These are phyloP conservation scores for Pipistrellus pygmaeus DNA, from an alignment of 2,797 vertebrate genomes.

Conservation along the genomic window DNA sequence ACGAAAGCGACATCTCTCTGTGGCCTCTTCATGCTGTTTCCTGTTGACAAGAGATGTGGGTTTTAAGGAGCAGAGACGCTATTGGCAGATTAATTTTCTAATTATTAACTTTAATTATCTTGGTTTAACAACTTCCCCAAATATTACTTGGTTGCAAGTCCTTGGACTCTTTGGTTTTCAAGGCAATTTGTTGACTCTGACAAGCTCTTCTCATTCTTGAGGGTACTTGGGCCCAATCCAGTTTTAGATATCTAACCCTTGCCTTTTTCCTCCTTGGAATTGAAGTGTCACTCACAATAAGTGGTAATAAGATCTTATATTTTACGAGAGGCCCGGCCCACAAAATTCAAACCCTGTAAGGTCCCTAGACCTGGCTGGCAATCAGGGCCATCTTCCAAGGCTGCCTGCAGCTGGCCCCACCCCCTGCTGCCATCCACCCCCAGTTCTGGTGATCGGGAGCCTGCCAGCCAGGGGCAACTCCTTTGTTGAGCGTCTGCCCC, in stretches of 20 bases:
- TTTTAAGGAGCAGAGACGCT: conserved; percentile 26
- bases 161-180: conserved; percentile 51
- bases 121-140: conserved; percentile 55
- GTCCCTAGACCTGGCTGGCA: no score
- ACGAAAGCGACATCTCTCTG: not conserved
- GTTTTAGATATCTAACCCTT: conserved; percentile 41
- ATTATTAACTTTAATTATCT: conserved; percentile 30
- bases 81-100: conserved; percentile 63
- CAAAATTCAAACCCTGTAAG: no score
- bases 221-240: conserved; percentile 2
- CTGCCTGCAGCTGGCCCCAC: no score
- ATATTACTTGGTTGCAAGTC: conserved; percentile 4
- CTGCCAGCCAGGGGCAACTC: no score
- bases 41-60: conserved; percentile 21
- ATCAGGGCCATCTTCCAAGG: no score
- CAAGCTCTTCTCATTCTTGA: not conserved
- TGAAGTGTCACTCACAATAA: conserved; percentile 3
- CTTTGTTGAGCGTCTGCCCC: no score
- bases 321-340: not conserved
- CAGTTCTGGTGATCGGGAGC: no score
- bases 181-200: not conserved
- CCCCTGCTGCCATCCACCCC: no score
- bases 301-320: not conserved
- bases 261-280: conserved; percentile 44
- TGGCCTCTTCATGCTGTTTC: conserved; percentile 14